phyloP scores from a whole-genome alignment of 37 sponge, comb jelly and placozoan genomes.

The Ianthella basta region DNA sequence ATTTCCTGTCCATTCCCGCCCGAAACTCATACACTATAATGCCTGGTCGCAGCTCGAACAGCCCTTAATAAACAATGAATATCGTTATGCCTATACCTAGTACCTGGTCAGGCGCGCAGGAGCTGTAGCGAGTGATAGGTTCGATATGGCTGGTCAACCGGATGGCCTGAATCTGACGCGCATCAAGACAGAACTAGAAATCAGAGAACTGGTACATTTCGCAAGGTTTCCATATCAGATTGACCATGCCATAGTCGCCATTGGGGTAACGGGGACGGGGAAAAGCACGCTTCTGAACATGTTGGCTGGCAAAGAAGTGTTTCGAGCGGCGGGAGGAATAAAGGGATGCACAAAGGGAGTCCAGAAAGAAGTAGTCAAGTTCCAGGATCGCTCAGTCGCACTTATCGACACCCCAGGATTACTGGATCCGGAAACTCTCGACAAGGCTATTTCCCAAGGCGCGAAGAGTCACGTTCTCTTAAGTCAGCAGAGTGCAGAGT shows the following conservation, averaged over 20 bases:
- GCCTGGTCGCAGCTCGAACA: too few relatives aligned
- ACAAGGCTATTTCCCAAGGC: neutral
- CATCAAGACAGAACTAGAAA: neutral
- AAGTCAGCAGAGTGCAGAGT: neutral
- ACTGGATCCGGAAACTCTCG: neutral
- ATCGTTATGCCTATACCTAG: too few relatives aligned
- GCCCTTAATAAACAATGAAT: too few relatives aligned
- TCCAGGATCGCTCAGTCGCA: neutral
- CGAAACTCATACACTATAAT: too few relatives aligned
- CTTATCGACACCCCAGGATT: slow-evolving; percentile 19
- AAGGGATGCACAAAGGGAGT: neutral
- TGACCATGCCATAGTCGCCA: neutral
- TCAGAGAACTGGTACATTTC: neutral
- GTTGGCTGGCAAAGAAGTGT: neutral
- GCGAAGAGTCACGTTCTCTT: too few relatives aligned
- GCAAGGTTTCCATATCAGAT: neutral
- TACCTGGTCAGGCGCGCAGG: too few relatives aligned
- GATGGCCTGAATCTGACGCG: neutral
- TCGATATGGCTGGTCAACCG: neutral
- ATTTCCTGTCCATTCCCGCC: too few relatives aligned
- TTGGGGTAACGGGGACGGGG: slow-evolving; percentile 15
- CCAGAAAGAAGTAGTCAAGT: neutral
- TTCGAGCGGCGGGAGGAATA: neutral
- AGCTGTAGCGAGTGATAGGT: too few relatives aligned
- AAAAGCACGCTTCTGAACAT: slow-evolving; percentile 17